Base-by-base conservation (phyloP, 2,888 invertebrate genomes). In the Melitaea athalia region DNA sequence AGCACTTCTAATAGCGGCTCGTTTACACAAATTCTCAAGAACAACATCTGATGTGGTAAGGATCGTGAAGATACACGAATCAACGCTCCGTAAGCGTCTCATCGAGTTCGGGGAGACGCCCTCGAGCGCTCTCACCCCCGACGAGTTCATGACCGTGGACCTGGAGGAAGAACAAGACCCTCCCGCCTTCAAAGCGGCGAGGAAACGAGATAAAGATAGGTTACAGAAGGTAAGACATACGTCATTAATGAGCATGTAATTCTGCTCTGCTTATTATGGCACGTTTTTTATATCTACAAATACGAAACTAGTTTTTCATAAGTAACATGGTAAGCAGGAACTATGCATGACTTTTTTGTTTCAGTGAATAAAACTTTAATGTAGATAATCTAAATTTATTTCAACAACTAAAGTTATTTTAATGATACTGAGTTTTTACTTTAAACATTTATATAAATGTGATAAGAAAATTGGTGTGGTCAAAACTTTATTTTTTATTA, bases 21-120 rank as follows among this genome's bases (percentile, higher is more conserved):
- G 99, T 63, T 94, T 99, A 72, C 98, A 99, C 86, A 96, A 98
- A 81, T 99, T 98, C 86, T 96, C 95, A 80, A 94, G 99, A 72
- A 96, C 97, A 0, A 95, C 98, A 8, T 91, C 94, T 53, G 98
- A 99, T 83, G 96, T 99, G 61, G 96, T 99, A 15, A 96, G 97
- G 82, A 97, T 99, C 78, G 99, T 99, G 0, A 98, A 98, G 91
- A 98, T 99, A 15, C 98, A 99, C 82, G 98, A 99, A 87, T 96
- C 97, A 0, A 99, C 99, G 0, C 91, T 99, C 50, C 94, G 98
- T 67, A 99, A 98, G 93, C 94, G 97, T 69, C 93, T 99, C 50
- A 94, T 96, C 42, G 99, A 99, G 91, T 99, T 99, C 86, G 98
- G 98, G 0, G 98, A 98, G 77, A 99, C 99, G 0, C 98, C 99